Conservation (phyloP, 2,888 invertebrate genomes). For the Malthinus flaveolus region DNA sequence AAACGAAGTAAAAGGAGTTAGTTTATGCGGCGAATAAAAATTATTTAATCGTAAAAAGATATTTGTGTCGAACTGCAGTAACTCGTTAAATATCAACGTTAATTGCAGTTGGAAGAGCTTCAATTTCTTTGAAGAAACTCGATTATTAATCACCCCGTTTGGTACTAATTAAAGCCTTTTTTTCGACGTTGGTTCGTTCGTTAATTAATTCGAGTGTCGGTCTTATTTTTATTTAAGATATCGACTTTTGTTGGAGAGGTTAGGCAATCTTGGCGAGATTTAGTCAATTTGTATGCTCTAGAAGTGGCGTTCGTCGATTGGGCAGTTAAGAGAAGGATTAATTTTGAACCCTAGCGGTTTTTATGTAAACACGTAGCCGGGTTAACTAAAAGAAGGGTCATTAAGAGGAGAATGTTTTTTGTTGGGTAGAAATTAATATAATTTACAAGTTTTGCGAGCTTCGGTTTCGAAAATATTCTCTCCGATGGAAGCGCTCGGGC, state of each 20-base stretch:
- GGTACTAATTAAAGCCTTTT: neutral
- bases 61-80: neutral
- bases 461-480: slow-evolving; percentile 25
- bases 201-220: neutral
- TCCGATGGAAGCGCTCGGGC: slow-evolving; percentile 30
- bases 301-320: neutral
- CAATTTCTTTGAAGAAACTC: slow-evolving; percentile 6
- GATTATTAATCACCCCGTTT: neutral
- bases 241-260: neutral
- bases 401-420: slow-evolving; percentile 2
- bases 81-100: slow-evolving; percentile 2
- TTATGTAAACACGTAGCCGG: slow-evolving; percentile 14
- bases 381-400: slow-evolving; percentile 1
- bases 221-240: slow-evolving; percentile 4
- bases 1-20: no score
- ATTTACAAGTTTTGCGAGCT: slow-evolving; percentile 24
- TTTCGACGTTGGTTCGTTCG: neutral
- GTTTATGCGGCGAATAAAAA: no score
- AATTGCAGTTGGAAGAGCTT: slow-evolving; percentile 4
- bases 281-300: slow-evolving; percentile 10
- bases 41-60: neutral
- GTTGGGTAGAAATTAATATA: slow-evolving; percentile 22
- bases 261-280: neutral
- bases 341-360: slow-evolving; percentile 1
- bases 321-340: slow-evolving; percentile 11